These are phyloP conservation scores for Drosophila histrio DNA, from an alignment of 2,888 invertebrate genomes.

Conservation along the genomic window DNA sequence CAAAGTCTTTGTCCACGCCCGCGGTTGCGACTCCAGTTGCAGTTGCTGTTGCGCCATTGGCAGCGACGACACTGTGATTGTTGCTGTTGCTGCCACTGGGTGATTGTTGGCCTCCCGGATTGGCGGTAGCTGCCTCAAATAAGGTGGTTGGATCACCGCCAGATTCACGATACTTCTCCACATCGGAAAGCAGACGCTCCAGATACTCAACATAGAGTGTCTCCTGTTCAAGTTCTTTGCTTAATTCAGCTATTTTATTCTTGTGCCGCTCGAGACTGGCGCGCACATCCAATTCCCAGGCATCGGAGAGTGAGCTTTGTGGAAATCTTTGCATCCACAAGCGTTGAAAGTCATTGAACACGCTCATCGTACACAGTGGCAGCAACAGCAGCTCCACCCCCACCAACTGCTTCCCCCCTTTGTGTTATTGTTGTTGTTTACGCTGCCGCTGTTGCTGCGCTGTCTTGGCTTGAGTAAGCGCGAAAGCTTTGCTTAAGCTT, in stretches of 20 bases:
- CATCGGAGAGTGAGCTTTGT: constrained; percentile 94
- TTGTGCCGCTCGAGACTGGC: constrained; percentile 95
- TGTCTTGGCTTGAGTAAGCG: constrained; percentile 12
- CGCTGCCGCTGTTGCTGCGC: background rate
- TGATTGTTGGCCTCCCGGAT: constrained; percentile 19
- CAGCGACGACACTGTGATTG: constrained; percentile 22
- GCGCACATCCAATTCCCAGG: constrained; percentile 96
- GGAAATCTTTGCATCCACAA: constrained; percentile 96
- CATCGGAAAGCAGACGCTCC: constrained; percentile 92
- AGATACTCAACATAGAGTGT: constrained; percentile 95
- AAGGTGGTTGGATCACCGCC: constrained; percentile 84
- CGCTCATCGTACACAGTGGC: constrained; percentile 87
- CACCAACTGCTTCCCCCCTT: constrained; percentile 6
- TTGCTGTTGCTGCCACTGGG: constrained; percentile 60
- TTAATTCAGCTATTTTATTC: constrained; percentile 91
- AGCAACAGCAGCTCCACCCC: constrained; percentile 37
- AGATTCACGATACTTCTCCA: constrained; percentile 90
- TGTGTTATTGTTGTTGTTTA: constrained; percentile 21
- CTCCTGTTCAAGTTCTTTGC: constrained; percentile 95
- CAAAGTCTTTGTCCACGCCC: constrained; percentile 66
- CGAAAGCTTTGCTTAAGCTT: constrained; percentile 33
- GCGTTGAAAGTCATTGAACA: constrained; percentile 95
- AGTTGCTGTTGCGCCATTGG: constrained; percentile 32
- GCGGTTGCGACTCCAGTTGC: constrained; percentile 13
- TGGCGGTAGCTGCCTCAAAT: constrained; percentile 82